Evolutionary conservation across 2,113 vertebrate species (phyloP).

Genomic region (Rhombomys opimus): DNA sequence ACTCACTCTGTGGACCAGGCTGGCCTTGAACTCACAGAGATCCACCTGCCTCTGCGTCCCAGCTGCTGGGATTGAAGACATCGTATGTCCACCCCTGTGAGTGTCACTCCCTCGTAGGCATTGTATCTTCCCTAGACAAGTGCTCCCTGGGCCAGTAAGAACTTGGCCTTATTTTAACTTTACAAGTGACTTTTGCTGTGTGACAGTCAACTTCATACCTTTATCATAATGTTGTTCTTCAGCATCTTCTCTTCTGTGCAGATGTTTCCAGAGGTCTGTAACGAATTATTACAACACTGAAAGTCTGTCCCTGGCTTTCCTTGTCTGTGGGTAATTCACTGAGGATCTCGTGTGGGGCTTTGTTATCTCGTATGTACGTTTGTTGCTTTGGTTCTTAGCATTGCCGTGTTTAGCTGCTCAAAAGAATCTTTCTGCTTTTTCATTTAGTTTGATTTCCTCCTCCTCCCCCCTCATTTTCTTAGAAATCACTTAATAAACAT

Average conservation of each 20-base stretch:
- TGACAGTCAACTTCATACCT: neutral
- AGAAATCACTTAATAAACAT: constrained; percentile 40
- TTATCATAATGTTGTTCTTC: neutral
- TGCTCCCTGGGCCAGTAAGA: neutral
- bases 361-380: neutral
- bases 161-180: neutral
- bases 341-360: neutral
- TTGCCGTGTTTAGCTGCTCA: neutral
- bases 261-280: neutral
- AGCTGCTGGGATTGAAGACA: neutral
- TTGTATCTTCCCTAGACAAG: neutral
- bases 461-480: constrained; percentile 9
- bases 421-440: constrained; percentile 5
- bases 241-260: neutral
- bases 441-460: neutral
- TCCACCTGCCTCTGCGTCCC: neutral
- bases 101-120: neutral
- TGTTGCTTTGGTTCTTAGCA: constrained; percentile 37
- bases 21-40: neutral
- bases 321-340: neutral
- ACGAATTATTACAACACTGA: neutral
- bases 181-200: neutral
- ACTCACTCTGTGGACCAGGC: neutral
- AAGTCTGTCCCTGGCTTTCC: neutral
- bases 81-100: neutral